Base-by-base conservation (phyloP, 2,888 invertebrate species). In the Diarsia brunnea region DNA sequence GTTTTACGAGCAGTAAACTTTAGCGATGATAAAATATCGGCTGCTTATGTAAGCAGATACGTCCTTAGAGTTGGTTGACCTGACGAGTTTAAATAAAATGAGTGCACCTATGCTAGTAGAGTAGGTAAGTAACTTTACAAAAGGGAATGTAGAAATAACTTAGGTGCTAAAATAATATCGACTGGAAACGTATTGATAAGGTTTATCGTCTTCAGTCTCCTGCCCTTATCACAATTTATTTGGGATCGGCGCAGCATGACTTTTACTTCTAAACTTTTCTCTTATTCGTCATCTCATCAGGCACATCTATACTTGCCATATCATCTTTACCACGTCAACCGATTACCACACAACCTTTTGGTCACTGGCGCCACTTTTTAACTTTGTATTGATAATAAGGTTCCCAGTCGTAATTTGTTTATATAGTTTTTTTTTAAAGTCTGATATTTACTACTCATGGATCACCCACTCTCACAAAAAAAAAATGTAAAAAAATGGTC, bases 11-110 rank as follows among this genome's bases (percentile, higher is more conserved):
- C 73, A 64, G 77, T 82, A 84, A 75, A 85, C 75, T 82, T 85
- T 79, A 76, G 65, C 72, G 84, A 73, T 73, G 66, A 72, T 85
- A 73, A 85, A 83, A 90, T 87, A 84, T 87, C 67, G 75, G 69
- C 67, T 73, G 84, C 84, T 88, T 87, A 84, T 71, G 69, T 84
- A 87, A 87, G 76, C 11, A 51, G 76, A 78, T 64, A 66, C 73
- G 73, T 19, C 27, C 43, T 24, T 68, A 65, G 73, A 85, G 88
- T 84, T 86, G 71, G 77, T 80, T 85, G 81, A 82, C 80, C 80
- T 82, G 71, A 80, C 84, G 73, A 69, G 66, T 80, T 79, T 79
- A 75, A 78, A 73, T 61, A 45, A 31, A 66, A 12, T 1, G 51
- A 53, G n/a, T n/a, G 21, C 21, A 27, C 12, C 4, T 27, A 27